These are phyloP conservation scores for Taenaris catops DNA, from an alignment of 2,888 invertebrate genomes.

Conservation along the genomic window DNA sequence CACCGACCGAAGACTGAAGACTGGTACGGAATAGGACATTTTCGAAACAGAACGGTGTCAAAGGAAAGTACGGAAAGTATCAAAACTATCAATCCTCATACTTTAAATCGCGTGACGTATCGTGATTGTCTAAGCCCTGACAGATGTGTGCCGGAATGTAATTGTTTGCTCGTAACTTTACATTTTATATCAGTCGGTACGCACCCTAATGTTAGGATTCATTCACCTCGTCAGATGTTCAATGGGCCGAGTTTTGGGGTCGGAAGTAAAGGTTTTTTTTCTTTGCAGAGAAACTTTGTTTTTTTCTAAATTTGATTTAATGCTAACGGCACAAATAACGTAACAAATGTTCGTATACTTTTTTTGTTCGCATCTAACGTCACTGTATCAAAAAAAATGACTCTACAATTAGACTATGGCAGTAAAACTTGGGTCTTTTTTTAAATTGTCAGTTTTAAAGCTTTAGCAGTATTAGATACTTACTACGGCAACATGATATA, in stretches of 20 bases:
- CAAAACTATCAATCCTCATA: constrained; percentile 12
- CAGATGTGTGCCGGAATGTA: constrained; percentile 79
- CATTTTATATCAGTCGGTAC: constrained; percentile 64
- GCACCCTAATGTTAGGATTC: constrained; percentile 60
- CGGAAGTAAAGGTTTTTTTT: constrained; percentile 40
- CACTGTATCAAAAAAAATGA: too few species aligned
- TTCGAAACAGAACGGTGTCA: too few species aligned
- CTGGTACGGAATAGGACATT: too few species aligned
- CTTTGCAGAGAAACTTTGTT: constrained; percentile 32
- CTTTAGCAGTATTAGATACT: too few species aligned
- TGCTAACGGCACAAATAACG: constrained; percentile 39
- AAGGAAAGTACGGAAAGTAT: too few species aligned
- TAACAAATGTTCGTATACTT: constrained; percentile 20
- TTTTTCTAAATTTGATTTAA: constrained; percentile 52
- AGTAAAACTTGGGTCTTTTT: too few species aligned
- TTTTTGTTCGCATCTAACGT: too few species aligned
- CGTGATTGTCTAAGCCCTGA: constrained; percentile 78
- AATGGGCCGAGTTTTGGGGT: constrained; percentile 57
- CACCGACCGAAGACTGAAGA: too few species aligned
- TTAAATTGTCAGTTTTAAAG: too few species aligned
- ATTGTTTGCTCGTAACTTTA: constrained; percentile 68
- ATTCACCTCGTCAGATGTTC: constrained; percentile 78
- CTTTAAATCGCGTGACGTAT: constrained; percentile 72
- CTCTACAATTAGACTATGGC: too few species aligned
- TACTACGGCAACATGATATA: too few species aligned